Evolutionary conservation across 2,888 invertebrate species (phyloP), one percentile per base, ranked within the genome.

Genomic region (Chaitophorus viminalis): DNA sequence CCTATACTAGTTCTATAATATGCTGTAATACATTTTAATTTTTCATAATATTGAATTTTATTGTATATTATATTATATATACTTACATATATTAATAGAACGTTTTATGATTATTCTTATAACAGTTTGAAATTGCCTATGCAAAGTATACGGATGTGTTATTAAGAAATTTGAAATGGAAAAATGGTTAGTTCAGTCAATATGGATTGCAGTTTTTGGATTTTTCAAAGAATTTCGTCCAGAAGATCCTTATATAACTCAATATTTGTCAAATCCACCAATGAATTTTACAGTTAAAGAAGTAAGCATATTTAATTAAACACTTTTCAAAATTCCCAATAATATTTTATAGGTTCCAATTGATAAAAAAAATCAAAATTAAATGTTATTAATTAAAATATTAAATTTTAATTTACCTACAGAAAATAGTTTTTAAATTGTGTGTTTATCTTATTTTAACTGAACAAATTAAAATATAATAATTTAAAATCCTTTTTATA

Each of bases 171-270:
- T 70, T 25, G 17, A 82, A 72, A 90, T 90, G 90, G 89, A 90
- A 82, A 91, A 92, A 90, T 96, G 96, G 96, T 91, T 94, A 81
- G 93, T 93, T 91, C 93, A 95, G 88, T 95, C 95, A 0, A 91
- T 95, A 88, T 91, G 96, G 88, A 92, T 97, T 31, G 95, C 96
- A 91, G 92, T 94, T 54, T 97, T 96, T 91, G 97, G 97, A 9
- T 95, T 96, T 90, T 92, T 97, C 86, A 94, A 96, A 89, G 97
- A 97, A 91, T 94, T 96, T 89, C 93, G 97, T 25, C 97, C 97
- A 0, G 96, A 96, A 0, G 97, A 97, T 91, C 96, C 96, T 0
- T 97, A 95, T 91, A 94, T 96, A 3, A 95, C 95, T 0, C 95
- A 96, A 91, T 97, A 95, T 91, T 92, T 97, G 54, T 93, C 94